phyloP scores from a whole-genome alignment of 2,797 vertebrate genomes.

The Sebastes matsubarae region DNA sequence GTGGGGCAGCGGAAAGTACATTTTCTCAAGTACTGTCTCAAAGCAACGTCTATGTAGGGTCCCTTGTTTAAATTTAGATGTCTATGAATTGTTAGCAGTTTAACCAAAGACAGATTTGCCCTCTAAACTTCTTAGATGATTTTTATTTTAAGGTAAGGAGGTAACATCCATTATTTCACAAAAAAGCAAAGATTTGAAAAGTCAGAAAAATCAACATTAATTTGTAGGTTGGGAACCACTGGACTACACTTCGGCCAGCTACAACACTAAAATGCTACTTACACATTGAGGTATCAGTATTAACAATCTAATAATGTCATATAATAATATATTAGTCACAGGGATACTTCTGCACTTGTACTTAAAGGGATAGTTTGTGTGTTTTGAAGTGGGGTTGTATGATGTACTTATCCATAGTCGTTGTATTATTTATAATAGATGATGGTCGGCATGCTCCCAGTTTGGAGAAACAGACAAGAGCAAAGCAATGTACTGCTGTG shows the following conservation, averaged over 20 bases:
- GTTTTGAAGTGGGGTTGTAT: too few relatives aligned
- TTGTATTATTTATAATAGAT: too few relatives aligned
- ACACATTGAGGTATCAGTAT: neutral
- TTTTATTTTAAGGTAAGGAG: neutral
- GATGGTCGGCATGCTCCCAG: too few relatives aligned
- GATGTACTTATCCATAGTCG: too few relatives aligned
- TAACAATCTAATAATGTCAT: neutral
- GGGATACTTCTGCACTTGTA: neutral
- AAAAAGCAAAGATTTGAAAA: neutral
- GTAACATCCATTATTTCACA: neutral
- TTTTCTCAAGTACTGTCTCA: neutral
- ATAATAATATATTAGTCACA: neutral
- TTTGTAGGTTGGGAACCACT: neutral
- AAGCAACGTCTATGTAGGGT: neutral
- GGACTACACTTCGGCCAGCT: neutral
- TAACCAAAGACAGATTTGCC: neutral
- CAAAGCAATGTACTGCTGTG: too few relatives aligned
- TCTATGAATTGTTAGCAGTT: neutral
- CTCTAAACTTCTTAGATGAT: neutral
- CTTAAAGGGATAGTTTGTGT: too few relatives aligned
- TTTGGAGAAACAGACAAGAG: too few relatives aligned
- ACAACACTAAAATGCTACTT: neutral
- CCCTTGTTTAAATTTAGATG: neutral
- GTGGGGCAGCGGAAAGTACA: neutral
- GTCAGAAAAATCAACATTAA: neutral